A percentile compares a stretch with the other conserved stretches of the same genome.
These are phyloP conservation scores for Geopemphigus sp. DNA, from an alignment of 1,140 invertebrate species.

Conservation along the genomic window DNA sequence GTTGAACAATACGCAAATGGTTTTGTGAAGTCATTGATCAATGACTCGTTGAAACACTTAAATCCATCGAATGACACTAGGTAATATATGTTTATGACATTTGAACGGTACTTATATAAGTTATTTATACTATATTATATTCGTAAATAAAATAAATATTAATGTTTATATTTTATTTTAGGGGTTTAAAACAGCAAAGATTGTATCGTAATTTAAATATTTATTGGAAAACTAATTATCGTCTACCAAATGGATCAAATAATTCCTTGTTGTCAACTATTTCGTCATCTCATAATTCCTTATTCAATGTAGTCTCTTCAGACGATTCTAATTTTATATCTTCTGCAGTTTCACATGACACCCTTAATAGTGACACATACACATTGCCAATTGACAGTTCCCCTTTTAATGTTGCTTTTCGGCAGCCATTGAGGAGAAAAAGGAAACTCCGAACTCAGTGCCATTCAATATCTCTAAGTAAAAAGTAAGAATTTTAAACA, in stretches of 20 bases:
- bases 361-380: slow-evolving; percentile 76
- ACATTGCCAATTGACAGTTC: slow-evolving; percentile 79
- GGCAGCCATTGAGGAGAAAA: slow-evolving; percentile 24
- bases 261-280: slow-evolving; percentile 71
- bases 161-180: slow-evolving; percentile 20
- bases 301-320: slow-evolving; percentile 67
- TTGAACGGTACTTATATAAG: no score
- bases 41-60: slow-evolving; percentile 31
- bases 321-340: slow-evolving; percentile 83
- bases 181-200: slow-evolving; percentile 41
- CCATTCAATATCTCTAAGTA: slow-evolving; percentile 26
- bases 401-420: slow-evolving; percentile 31
- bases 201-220: slow-evolving; percentile 52
- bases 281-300: slow-evolving; percentile 77
- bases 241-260: slow-evolving; percentile 67
- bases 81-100: slow-evolving; percentile 27
- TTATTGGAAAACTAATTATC: slow-evolving; percentile 64
- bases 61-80: slow-evolving; percentile 55
- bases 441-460: slow-evolving; percentile 20
- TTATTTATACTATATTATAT: no score
- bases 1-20: slow-evolving; percentile 53
- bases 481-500: slow-evolving; percentile 42
- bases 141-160: background rate
- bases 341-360: slow-evolving; percentile 79
- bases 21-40: slow-evolving; percentile 35